Percentiles rank a stretch among this genome's conserved stretches.
Conservation (phyloP, 2,113 vertebrate species). For the Neopipo cinnamomea region DNA sequence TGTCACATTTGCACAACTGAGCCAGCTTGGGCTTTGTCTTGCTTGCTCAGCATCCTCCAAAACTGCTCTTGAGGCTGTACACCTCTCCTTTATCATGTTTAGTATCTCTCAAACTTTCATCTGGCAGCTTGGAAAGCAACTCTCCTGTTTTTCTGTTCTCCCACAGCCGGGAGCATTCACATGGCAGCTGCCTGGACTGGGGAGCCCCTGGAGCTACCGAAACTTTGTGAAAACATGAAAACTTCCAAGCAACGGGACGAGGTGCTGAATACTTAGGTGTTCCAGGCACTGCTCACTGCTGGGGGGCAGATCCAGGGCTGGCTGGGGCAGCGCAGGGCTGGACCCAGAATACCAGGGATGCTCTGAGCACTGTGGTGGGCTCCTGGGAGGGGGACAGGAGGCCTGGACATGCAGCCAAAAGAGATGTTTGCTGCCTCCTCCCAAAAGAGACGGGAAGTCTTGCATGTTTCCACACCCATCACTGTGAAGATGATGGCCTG, state of each 20-base stretch:
- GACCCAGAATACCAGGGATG: background rate
- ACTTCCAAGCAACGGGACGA: background rate
- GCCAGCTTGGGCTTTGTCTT: background rate
- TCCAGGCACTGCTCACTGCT: background rate
- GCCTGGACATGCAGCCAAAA: background rate
- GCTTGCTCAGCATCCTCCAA: background rate
- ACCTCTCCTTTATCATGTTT: background rate
- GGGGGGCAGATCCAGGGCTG: accelerated
- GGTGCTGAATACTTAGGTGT: background rate
- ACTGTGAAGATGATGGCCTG: background rate
- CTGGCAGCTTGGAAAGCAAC: background rate
- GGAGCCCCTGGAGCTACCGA: background rate
- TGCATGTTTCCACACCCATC: background rate
- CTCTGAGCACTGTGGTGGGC: background rate
- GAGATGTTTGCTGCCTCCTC: background rate
- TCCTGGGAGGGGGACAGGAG: background rate
- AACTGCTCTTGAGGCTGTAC: background rate
- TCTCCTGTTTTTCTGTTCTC: background rate
- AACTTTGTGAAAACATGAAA: background rate
- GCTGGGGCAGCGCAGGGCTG: background rate
- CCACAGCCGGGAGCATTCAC: background rate
- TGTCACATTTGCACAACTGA: background rate
- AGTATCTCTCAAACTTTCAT: background rate
- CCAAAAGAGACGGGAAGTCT: background rate
- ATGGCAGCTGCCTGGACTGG: background rate